Percentiles rank a stretch among this genome's conserved stretches.
phyloP scores from a whole-genome alignment of 2,797 vertebrate species.

The Hydrocynus forskahlii region DNA sequence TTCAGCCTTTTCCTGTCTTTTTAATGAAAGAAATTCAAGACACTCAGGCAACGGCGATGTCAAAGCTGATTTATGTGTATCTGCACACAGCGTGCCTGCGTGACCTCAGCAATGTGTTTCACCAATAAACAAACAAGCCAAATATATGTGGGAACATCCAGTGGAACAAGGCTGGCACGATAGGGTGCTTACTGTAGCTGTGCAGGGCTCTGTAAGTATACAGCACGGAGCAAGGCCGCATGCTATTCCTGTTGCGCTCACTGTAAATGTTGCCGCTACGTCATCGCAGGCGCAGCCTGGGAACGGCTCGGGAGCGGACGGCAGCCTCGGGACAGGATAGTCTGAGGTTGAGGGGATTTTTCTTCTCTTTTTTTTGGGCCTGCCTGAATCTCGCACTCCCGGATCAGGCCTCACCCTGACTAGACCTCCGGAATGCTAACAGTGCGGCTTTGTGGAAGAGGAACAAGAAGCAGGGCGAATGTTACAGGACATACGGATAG shows the following conservation, averaged over 20 bases:
- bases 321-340: constrained; percentile 54
- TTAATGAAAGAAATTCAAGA: no score
- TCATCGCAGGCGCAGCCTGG: constrained; percentile 61
- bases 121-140: constrained; percentile 51
- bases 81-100: constrained; percentile 5
- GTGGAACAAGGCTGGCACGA: constrained; percentile 43
- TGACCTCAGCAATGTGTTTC: constrained; percentile 37
- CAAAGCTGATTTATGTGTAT: constrained; percentile 26
- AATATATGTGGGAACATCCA: constrained; percentile 50
- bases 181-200: constrained; percentile 33
- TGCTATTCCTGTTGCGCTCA: constrained; percentile 49
- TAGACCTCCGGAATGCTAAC: constrained; percentile 64
- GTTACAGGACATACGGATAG: constrained; percentile 28
- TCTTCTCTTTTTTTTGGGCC: constrained; percentile 20
- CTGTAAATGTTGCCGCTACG: constrained; percentile 58
- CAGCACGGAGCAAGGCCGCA: constrained; percentile 33
- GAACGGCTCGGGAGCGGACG: constrained; percentile 54
- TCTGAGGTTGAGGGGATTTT: constrained; percentile 59
- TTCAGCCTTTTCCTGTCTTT: not conserved
- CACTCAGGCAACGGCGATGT: not conserved
- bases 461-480: constrained; percentile 48
- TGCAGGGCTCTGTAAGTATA: constrained; percentile 45
- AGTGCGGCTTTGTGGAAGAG: constrained; percentile 59
- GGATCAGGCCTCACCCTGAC: constrained; percentile 64
- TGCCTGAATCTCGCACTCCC: constrained; percentile 46